Evolutionary conservation across 2,888 invertebrate species (phyloP), one percentile per base, ranked within the genome.

Genomic region (Melieria omissa): DNA sequence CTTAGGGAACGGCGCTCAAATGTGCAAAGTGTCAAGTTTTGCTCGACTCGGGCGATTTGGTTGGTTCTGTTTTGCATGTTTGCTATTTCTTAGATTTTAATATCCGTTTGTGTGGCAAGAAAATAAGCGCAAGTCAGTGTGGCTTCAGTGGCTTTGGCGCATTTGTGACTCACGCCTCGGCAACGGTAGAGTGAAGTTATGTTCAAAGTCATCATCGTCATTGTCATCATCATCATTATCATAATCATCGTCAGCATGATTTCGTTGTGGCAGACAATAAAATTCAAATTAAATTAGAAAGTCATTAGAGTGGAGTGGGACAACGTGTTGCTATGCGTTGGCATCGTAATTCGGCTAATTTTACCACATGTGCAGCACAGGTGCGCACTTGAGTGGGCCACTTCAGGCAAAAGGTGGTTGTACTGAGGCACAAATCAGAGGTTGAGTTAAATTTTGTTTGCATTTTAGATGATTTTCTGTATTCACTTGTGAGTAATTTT

Each of bases 241-340:
- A 60, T 67, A 60, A 61, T 58, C 61, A 60, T 42, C 49, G 47
- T 60, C 16, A 60, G 58, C 12, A 16, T 47, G 16, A 52, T 52
- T 58, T 60, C 60, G 60, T 67, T 67, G 44, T 46, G 12, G 8
- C 47, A 41, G 47, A 49, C 57, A 70, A 70, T 58, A 63, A 70
- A 65, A 70, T 65, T 70, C 49, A 64, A 70, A 63, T 70, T 63
- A 63, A 70, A 70, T 70, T 70, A 65, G 70, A 64, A 64, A 58
- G 57, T 58, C 64, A 60, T 70, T 70, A 65, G 14, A 16, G 44
- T n/a, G 54, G 10, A 14, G 41, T 14, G 52, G n/a, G 6, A 41
- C 14, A 16, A 9, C 16, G 45, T 9, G 10, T 8, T 42, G 29
- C 8, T 16, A 14, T 8, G 5, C 47, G 10, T 14, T 8, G 5